Percentiles rank a stretch among this genome's conserved stretches.
These are phyloP conservation scores for Halichoerus grypus DNA, from an alignment of 2,113 vertebrate genomes.

Conservation along the genomic window DNA sequence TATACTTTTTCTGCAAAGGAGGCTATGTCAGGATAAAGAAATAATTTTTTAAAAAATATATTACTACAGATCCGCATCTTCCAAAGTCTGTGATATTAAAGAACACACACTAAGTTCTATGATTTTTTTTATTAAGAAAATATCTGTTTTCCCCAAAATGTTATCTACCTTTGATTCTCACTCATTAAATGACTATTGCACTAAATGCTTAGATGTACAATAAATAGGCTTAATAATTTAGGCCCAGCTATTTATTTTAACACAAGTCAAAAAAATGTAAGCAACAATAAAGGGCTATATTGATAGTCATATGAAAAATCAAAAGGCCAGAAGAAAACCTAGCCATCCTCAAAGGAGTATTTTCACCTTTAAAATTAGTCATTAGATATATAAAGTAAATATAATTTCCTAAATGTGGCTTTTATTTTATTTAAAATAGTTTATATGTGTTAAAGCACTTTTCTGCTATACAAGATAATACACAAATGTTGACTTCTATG, in stretches of 20 bases:
- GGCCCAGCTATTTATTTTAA: neutral
- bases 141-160: neutral
- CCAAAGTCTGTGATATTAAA: neutral
- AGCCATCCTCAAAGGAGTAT: neutral
- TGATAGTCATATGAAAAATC: neutral
- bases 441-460: neutral
- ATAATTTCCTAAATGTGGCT: neutral
- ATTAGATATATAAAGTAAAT: neutral
- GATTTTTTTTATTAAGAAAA: neutral
- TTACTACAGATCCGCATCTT: neutral
- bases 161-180: neutral
- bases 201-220: neutral
- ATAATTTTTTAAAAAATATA: neutral
- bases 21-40: neutral
- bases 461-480: neutral
- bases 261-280: neutral
- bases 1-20: neutral
- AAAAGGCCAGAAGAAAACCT: neutral
- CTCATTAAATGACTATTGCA: neutral
- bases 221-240: conserved; percentile 41
- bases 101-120: neutral
- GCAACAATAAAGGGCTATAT: neutral
- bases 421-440: neutral
- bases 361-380: neutral
- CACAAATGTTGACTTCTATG: neutral